Conservation (phyloP, 2,797 vertebrate genomes). For the Peromyscus nudipes region DNA sequence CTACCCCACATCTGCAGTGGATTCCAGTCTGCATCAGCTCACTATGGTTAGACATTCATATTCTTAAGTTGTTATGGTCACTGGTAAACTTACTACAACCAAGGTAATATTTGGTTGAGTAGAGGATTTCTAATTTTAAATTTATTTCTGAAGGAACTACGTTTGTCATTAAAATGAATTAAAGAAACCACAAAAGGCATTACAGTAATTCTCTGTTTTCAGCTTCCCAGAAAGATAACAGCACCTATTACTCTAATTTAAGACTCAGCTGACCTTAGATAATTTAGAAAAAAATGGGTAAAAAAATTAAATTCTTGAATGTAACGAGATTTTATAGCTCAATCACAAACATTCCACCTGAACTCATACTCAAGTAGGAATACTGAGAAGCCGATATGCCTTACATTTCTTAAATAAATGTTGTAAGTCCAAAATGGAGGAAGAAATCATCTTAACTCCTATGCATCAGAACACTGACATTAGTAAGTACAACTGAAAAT, state of each 20-base stretch:
- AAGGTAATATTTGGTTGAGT: slow-evolving; percentile 1
- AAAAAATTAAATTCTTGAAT: slow-evolving; percentile 5
- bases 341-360: neutral
- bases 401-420: slow-evolving; percentile 4
- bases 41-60: neutral
- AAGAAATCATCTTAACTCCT: neutral
- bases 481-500: neutral
- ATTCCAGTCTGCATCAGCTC: neutral
- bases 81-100: neutral
- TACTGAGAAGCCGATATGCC: neutral
- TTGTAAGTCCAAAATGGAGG: neutral
- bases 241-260: neutral
- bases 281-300: neutral
- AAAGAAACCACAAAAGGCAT: slow-evolving; percentile 27
- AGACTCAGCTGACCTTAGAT: slow-evolving; percentile 29
- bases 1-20: neutral
- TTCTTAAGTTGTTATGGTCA: neutral
- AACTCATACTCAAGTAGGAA: neutral
- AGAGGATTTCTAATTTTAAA: slow-evolving; percentile 20
- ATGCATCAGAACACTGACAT: neutral
- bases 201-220: slow-evolving; percentile 21
- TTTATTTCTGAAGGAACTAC: slow-evolving; percentile 30
- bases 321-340: neutral
- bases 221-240: neutral
- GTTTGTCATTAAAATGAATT: slow-evolving; percentile 8